Percentiles rank a stretch among this genome's conserved stretches.
Evolutionary conservation across 2,113 vertebrate species (phyloP).

Genomic region (Alosa alosa): DNA sequence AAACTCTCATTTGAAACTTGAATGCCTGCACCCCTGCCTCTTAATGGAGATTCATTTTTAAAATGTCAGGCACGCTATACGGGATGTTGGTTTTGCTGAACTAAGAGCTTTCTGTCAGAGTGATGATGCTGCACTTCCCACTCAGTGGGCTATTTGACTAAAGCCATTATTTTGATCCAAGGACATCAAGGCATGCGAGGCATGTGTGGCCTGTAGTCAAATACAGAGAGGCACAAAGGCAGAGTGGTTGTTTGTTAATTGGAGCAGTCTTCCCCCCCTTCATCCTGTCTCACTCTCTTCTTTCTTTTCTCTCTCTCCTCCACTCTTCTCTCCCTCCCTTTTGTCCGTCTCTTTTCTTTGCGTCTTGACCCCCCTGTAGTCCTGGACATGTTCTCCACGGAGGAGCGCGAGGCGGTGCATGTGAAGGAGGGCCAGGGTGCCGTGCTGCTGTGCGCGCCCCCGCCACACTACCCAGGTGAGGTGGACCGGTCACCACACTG

Average conservation of each 20-base stretch:
- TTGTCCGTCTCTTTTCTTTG: not conserved
- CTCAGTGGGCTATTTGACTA: conserved; percentile 10
- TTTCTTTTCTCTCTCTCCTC: not conserved
- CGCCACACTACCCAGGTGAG: conserved; percentile 89
- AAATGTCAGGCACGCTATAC: conserved; percentile 23
- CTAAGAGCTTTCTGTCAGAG: conserved; percentile 16
- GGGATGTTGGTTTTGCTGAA: conserved; percentile 29
- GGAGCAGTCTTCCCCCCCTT: not conserved
- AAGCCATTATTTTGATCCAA: conserved; percentile 17
- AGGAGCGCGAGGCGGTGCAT: conserved; percentile 84
- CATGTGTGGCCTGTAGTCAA: not conserved
- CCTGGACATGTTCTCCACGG: conserved; percentile 89
- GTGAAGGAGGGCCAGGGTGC: conserved; percentile 89
- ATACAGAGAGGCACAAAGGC: not conserved
- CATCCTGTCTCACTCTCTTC: not conserved
- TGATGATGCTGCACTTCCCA: conserved; percentile 28
- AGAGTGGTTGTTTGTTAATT: conserved; percentile 15
- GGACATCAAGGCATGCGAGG: not conserved
- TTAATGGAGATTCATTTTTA: conserved; percentile 29
- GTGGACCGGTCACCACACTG: not conserved
- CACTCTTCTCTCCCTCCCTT: not conserved
- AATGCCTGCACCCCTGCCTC: conserved; percentile 4
- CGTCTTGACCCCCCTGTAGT: conserved; percentile 64
- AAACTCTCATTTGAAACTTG: conserved; percentile 23
- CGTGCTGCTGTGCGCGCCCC: conserved; percentile 89